Evolutionary conservation across 2,113 vertebrate genomes (phyloP).

Genomic region (Stercorarius parasiticus): DNA sequence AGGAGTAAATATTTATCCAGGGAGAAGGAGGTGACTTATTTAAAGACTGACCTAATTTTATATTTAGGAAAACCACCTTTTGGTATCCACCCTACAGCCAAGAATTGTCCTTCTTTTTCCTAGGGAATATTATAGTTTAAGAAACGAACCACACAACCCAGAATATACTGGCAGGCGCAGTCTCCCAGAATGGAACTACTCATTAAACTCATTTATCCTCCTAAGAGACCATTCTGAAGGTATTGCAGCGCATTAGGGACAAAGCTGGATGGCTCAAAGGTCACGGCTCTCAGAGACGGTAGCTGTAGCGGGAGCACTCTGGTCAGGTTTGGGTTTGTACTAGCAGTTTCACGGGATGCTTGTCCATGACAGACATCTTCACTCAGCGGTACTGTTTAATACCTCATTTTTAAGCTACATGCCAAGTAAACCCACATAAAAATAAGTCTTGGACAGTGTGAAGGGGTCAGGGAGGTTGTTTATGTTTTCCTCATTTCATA

Average conservation of each 20-base stretch:
- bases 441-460: neutral
- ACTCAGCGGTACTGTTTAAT: neutral
- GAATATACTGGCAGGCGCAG: conserved; percentile 9
- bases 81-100: neutral
- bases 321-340: neutral
- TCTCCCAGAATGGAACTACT: conserved; percentile 52
- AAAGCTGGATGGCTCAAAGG: conserved; percentile 12
- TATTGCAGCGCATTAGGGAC: neutral
- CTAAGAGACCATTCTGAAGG: neutral
- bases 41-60: conserved; percentile 52
- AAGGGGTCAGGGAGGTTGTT: neutral
- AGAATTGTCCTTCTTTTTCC: conserved; percentile 19
- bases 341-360: neutral
- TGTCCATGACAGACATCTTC: neutral
- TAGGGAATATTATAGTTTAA: neutral
- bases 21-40: conserved; percentile 40
- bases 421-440: neutral
- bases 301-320: neutral
- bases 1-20: conserved; percentile 51
- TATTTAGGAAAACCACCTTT: conserved; percentile 56
- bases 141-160: conserved; percentile 14
- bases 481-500: neutral
- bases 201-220: conserved; percentile 51
- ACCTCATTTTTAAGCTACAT: neutral
- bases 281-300: neutral